phyloP scores from a whole-genome alignment of 2,797 vertebrate genomes.

The Acanthurus lineatus region DNA sequence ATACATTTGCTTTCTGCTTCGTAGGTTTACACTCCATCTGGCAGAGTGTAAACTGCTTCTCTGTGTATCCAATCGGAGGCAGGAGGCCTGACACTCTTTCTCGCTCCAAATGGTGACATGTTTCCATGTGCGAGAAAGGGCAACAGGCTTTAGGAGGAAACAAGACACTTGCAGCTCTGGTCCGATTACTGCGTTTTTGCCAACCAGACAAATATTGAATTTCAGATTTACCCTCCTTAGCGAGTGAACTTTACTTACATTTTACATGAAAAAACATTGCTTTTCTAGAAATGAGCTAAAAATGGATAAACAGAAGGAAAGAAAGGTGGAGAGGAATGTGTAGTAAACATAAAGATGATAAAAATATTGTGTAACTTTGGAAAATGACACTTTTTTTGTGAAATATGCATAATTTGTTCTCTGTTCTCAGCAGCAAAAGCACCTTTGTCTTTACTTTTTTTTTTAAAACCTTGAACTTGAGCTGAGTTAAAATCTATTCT shows the following conservation, averaged over 20 bases:
- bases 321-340: too few relatives aligned
- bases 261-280: neutral
- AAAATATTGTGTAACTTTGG: too few relatives aligned
- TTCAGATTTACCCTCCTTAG: slow-evolving; percentile 56
- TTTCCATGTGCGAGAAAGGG: slow-evolving; percentile 68
- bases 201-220: slow-evolving; percentile 74
- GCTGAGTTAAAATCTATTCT: too few relatives aligned
- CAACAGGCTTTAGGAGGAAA: slow-evolving; percentile 67
- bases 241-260: neutral
- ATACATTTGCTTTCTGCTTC: slow-evolving; percentile 23
- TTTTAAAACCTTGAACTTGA: too few relatives aligned
- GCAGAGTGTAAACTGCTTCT: slow-evolving; percentile 49
- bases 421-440: too few relatives aligned
- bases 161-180: slow-evolving; percentile 74
- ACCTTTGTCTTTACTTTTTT: too few relatives aligned
- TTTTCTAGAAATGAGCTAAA: neutral
- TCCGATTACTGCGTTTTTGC: slow-evolving; percentile 60
- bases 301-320: neutral
- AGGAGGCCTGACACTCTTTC: slow-evolving; percentile 49
- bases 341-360: too few relatives aligned
- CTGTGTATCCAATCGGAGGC: slow-evolving; percentile 39
- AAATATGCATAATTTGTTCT: too few relatives aligned
- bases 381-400: too few relatives aligned
- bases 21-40: slow-evolving; percentile 57
- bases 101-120: slow-evolving; percentile 63